These are phyloP conservation scores for Intellagama lesueurii DNA, from an alignment of 2,797 vertebrate genomes.

Conservation along the genomic window DNA sequence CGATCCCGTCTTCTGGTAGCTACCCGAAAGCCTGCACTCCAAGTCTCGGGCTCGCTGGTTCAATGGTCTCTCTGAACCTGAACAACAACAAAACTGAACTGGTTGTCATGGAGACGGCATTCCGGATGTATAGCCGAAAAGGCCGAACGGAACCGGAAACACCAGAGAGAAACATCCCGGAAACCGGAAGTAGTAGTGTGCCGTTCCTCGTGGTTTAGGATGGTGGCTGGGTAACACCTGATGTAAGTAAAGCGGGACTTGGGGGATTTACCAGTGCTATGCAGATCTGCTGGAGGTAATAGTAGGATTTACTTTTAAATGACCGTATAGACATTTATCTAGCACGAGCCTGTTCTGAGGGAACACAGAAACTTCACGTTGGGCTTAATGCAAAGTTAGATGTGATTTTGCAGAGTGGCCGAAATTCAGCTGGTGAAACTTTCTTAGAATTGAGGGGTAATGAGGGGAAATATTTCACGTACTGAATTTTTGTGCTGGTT, in stretches of 20 bases:
- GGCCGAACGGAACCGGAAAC: constrained; percentile 19
- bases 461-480: too few species aligned
- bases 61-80: neutral
- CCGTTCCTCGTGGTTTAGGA: neutral
- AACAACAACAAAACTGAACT: neutral
- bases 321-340: too few species aligned
- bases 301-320: neutral
- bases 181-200: neutral
- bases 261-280: neutral
- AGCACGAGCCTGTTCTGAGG: too few species aligned
- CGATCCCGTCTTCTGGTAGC: too few species aligned
- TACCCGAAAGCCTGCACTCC: neutral
- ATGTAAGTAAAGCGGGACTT: neutral
- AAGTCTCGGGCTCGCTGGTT: neutral
- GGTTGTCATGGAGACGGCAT: constrained; percentile 49
- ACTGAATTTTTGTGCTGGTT: neutral
- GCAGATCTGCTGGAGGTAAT: too few species aligned
- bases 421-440: neutral
- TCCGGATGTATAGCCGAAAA: neutral
- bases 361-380: too few species aligned
- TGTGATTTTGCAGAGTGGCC: neutral
- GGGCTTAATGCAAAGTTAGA: neutral
- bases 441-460: neutral
- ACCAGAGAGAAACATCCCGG: rapidly evolving
- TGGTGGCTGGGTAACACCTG: too few species aligned